Percentiles rank a stretch among this genome's conserved stretches.
phyloP scores from a whole-genome alignment of 2,888 invertebrate species.

The Amphiduros pacificus region DNA sequence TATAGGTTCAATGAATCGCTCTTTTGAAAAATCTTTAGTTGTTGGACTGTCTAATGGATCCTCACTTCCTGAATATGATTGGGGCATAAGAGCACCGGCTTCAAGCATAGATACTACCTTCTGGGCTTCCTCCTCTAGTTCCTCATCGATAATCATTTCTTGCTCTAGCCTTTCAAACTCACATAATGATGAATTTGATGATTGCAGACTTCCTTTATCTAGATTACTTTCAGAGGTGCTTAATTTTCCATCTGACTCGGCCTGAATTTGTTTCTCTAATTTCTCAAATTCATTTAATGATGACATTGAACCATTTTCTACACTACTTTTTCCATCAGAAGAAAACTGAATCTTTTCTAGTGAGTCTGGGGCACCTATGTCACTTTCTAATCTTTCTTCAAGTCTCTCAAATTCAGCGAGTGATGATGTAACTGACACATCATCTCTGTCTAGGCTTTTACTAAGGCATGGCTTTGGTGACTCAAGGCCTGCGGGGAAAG shows the following conservation, averaged over 20 bases:
- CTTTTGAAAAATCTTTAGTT: slow-evolving; percentile 19
- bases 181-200: slow-evolving; percentile 51
- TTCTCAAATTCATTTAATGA: slow-evolving; percentile 92
- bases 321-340: slow-evolving; percentile 46
- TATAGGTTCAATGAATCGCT: slow-evolving; percentile 17
- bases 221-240: slow-evolving; percentile 29
- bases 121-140: slow-evolving; percentile 56
- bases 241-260: slow-evolving; percentile 34
- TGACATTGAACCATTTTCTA: slow-evolving; percentile 45
- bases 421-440: slow-evolving; percentile 83
- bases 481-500: not conserved
- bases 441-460: slow-evolving; percentile 82
- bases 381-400: slow-evolving; percentile 84
- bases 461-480: not conserved
- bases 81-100: slow-evolving; percentile 46
- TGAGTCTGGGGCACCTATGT: slow-evolving; percentile 68
- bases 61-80: slow-evolving; percentile 22
- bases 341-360: slow-evolving; percentile 61
- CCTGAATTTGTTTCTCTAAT: slow-evolving; percentile 72
- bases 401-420: slow-evolving; percentile 91
- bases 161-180: slow-evolving; percentile 57
- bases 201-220: slow-evolving; percentile 40
- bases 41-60: slow-evolving; percentile 4
- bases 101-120: slow-evolving; percentile 56
- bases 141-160: slow-evolving; percentile 39